Conservation (phyloP, 2,888 invertebrate species). For the Drosophila ochracea region DNA sequence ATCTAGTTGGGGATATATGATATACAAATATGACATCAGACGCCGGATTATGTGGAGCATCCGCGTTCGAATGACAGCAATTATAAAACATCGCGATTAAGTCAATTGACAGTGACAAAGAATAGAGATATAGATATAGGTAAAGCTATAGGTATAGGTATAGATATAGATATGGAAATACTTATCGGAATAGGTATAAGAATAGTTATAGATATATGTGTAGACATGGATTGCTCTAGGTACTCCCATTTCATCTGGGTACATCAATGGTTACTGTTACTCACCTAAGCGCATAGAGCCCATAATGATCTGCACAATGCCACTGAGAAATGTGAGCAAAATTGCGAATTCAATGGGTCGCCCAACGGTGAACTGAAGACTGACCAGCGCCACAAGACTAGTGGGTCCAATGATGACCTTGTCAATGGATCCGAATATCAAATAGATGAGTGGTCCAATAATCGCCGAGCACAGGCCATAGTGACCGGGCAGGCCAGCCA, state of each 20-base stretch:
- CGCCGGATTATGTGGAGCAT: constrained; percentile 9
- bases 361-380: constrained; percentile 90
- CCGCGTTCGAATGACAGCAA: constrained; percentile 10
- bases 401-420: constrained; percentile 94
- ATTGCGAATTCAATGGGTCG: constrained; percentile 91
- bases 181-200: neutral
- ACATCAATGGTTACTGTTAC: constrained; percentile 26
- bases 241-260: neutral
- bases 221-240: neutral
- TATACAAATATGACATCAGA: constrained; percentile 10
- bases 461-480: constrained; percentile 97
- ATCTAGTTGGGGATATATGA: constrained; percentile 5
- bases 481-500: constrained; percentile 94
- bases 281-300: constrained; percentile 91
- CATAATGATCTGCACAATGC: constrained; percentile 92
- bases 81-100: constrained; percentile 28
- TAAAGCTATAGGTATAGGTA: too few relatives aligned
- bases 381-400: constrained; percentile 92
- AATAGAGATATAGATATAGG: neutral
- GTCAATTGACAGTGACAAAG: constrained; percentile 38
- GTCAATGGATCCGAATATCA: constrained; percentile 93
- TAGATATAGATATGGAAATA: neutral
- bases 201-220: neutral
- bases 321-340: constrained; percentile 91
- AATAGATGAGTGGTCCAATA: constrained; percentile 94